These are phyloP conservation scores for Chaenogobius annularis DNA, from an alignment of 2,113 vertebrate genomes.

Conservation along the genomic window DNA sequence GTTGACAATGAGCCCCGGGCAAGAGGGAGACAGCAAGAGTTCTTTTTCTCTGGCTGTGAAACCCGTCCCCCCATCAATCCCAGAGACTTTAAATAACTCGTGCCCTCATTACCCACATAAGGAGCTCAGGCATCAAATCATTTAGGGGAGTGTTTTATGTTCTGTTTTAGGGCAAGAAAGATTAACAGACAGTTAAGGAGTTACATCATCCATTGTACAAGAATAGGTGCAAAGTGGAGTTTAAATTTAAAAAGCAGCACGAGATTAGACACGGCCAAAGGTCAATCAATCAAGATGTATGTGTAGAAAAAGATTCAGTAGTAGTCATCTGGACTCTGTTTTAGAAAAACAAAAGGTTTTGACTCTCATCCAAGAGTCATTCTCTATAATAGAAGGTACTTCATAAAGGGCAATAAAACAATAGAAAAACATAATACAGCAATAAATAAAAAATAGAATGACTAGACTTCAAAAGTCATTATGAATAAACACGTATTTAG, in stretches of 20 bases:
- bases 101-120: conserved; percentile 74
- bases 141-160: conserved; percentile 49
- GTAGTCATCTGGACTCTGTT: no score
- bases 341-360: no score
- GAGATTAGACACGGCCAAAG: no score
- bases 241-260: not conserved
- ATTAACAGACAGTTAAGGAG: not conserved
- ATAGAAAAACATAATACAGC: no score
- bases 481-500: no score
- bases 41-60: conserved; percentile 11
- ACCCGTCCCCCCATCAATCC: conserved; percentile 28
- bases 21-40: conserved; percentile 30
- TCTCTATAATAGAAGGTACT: no score
- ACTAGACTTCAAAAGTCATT: no score
- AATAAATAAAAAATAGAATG: no score
- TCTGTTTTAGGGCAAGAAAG: not conserved
- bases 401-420: no score
- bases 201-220: not conserved
- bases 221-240: not conserved
- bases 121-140: conserved; percentile 52
- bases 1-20: conserved; percentile 67
- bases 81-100: conserved; percentile 69
- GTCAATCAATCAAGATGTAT: no score
- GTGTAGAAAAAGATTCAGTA: no score
- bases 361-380: no score